phyloP scores from a whole-genome alignment of 2,113 vertebrate genomes.

The Crypturellus undulatus region DNA sequence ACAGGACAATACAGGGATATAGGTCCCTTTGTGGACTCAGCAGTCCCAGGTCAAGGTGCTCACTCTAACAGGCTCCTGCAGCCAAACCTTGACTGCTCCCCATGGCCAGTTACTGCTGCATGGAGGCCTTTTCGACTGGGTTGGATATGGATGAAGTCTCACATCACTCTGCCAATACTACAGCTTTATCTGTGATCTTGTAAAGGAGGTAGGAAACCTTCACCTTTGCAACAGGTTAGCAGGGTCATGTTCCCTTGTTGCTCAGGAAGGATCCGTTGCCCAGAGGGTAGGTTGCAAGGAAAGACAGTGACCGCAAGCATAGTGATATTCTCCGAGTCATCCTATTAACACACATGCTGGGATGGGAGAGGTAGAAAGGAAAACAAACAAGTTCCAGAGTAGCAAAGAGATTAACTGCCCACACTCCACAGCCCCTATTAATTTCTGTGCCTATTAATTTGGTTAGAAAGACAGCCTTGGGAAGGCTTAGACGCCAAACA shows the following conservation, averaged over 20 bases:
- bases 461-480: not conserved
- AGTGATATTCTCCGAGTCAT: not conserved
- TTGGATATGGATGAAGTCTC: not conserved
- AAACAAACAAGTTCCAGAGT: not conserved
- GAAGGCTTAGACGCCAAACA: not conserved
- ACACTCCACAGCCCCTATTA: not conserved
- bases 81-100: rapidly evolving
- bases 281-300: not conserved
- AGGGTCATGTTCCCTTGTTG: not conserved
- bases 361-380: not conserved
- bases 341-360: not conserved
- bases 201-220: not conserved
- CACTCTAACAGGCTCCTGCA: rapidly evolving
- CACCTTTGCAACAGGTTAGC: not conserved
- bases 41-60: not conserved
- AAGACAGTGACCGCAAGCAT: not conserved
- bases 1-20: rapidly evolving
- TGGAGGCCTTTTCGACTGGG: not conserved
- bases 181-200: not conserved
- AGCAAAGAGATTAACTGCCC: not conserved
- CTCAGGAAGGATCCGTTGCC: not conserved
- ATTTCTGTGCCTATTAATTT: not conserved
- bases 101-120: not conserved
- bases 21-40: not conserved
- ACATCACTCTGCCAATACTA: not conserved